A percentile compares a stretch with the other conserved stretches of the same genome.
phyloP scores from a whole-genome alignment of 2,797 vertebrate genomes.

The Otolemur crassicaudatus region DNA sequence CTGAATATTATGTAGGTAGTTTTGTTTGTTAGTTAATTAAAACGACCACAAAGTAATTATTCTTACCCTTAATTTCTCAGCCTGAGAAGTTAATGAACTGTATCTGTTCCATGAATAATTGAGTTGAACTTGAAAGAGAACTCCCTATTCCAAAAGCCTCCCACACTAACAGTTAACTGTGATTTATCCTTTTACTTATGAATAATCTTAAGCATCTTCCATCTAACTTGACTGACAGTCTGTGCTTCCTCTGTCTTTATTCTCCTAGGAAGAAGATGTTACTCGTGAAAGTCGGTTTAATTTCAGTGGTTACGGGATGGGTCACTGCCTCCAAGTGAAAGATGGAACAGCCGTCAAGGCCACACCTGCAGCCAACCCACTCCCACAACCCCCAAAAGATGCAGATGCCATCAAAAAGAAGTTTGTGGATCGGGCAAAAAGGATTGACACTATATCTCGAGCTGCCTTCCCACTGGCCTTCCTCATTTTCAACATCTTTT shows the following conservation, averaged over 20 bases:
- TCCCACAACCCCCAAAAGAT: conserved; percentile 91
- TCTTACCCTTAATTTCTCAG: conserved; percentile 59
- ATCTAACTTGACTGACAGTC: conserved; percentile 61
- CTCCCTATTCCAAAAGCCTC: conserved; percentile 53
- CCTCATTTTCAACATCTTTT: conserved; percentile 99
- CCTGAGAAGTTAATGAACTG: conserved; percentile 64
- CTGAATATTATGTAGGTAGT: conserved; percentile 9
- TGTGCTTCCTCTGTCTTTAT: conserved; percentile 76
- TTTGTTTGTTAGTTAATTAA: conserved; percentile 60
- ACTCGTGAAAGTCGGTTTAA: conserved; percentile 95
- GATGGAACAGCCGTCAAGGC: conserved; percentile 93
- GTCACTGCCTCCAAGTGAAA: conserved; percentile 95
- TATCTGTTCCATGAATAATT: conserved; percentile 65
- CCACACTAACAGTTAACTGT: conserved; percentile 59
- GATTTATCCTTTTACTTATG: conserved; percentile 68
- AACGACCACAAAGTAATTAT: conserved; percentile 57
- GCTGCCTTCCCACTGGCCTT: conserved; percentile 98
- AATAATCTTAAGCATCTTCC: conserved; percentile 63
- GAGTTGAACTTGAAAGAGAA: conserved; percentile 68
- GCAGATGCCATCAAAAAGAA: conserved; percentile 95
- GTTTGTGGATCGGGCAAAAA: conserved; percentile 98
- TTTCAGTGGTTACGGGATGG: conserved; percentile 95
- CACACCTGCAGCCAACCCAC: conserved; percentile 86
- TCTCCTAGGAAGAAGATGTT: conserved; percentile 93
- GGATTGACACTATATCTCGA: conserved; percentile 98